Evolutionary conservation across 2,113 vertebrate species (phyloP).

Genomic region (Lates calcarifer): DNA sequence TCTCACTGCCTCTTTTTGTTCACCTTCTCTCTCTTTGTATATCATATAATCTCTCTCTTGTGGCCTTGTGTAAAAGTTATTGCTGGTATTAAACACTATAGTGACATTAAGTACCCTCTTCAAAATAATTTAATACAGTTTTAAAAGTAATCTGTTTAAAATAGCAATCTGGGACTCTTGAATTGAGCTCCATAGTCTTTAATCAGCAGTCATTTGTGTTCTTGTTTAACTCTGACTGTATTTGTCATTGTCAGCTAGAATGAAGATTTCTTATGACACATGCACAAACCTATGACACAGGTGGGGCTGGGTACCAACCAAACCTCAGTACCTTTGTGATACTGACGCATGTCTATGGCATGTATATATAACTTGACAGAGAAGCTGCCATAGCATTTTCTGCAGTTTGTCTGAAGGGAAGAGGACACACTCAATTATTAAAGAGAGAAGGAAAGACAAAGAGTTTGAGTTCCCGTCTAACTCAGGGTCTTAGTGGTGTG

Average conservation of each 20-base stretch:
- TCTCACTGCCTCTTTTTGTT: background rate
- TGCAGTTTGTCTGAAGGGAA: background rate
- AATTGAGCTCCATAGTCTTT: background rate
- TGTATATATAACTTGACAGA: background rate
- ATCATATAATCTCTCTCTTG: conserved; percentile 1
- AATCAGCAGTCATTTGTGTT: background rate
- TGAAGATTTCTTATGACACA: background rate
- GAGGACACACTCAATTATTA: background rate
- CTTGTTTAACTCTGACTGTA: background rate
- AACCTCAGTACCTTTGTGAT: background rate
- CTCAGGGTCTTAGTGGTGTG: background rate
- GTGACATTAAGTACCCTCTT: conserved; percentile 8
- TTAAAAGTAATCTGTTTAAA: background rate
- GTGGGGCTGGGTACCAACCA: no score
- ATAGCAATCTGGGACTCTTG: background rate
- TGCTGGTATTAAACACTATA: conserved; percentile 16
- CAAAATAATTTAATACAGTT: conserved; percentile 13
- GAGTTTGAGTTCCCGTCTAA: background rate
- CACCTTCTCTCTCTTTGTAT: background rate
- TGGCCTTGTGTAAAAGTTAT: conserved; percentile 15
- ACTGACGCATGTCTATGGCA: no score
- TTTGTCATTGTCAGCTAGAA: background rate
- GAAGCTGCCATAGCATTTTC: background rate
- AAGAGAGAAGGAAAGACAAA: background rate
- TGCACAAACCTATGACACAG: no score